phyloP scores from a whole-genome alignment of 2,113 vertebrate species.

The Tympanuchus pallidicinctus region DNA sequence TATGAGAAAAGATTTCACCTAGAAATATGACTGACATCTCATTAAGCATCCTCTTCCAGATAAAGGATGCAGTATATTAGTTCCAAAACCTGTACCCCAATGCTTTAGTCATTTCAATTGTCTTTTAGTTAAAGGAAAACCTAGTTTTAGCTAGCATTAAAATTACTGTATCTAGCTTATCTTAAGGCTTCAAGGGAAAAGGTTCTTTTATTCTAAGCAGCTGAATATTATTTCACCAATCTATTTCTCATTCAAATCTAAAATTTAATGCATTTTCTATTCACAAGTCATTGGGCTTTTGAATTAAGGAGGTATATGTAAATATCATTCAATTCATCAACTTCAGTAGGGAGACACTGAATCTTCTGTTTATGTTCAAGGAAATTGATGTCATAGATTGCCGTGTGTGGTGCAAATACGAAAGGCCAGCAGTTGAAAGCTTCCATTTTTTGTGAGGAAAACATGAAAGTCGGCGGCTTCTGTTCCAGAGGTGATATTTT shows the following conservation, averaged over 20 bases:
- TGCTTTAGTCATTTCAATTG: not conserved
- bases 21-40: not conserved
- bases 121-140: not conserved
- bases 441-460: constrained; percentile 74
- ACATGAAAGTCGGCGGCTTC: constrained; percentile 76
- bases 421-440: constrained; percentile 79
- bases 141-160: not conserved
- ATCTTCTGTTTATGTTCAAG: constrained; percentile 81
- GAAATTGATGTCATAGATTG: constrained; percentile 73
- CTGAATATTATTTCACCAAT: not conserved
- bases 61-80: not conserved
- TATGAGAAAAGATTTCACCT: no score
- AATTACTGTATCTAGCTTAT: not conserved
- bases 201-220: not conserved
- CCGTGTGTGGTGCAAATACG: constrained; percentile 79
- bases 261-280: constrained; percentile 62
- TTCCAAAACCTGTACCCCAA: not conserved
- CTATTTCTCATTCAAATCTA: constrained; percentile 22
- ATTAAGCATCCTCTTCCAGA: not conserved
- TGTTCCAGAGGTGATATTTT: constrained; percentile 74
- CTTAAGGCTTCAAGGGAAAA: not conserved
- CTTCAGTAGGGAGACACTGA: constrained; percentile 67
- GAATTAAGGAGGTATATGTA: constrained; percentile 57
- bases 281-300: constrained; percentile 57
- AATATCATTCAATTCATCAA: constrained; percentile 75